These are phyloP conservation scores for Goniozus legneri DNA, from an alignment of 1,140 invertebrate species.

Conservation along the genomic window DNA sequence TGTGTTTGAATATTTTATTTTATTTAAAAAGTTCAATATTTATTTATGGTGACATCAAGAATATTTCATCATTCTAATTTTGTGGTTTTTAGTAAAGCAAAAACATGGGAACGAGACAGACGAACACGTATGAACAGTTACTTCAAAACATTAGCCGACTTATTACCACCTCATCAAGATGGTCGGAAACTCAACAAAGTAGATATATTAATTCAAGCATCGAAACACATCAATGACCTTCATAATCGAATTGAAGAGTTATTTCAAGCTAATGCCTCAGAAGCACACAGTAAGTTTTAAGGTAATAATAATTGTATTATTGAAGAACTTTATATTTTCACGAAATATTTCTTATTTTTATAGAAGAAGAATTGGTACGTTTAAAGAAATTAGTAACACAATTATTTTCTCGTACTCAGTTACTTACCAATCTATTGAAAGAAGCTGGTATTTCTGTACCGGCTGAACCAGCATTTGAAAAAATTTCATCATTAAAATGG, in stretches of 20 bases:
- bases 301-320: neutral
- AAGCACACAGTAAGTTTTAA: slow-evolving; percentile 43
- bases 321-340: neutral
- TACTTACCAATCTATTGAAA: slow-evolving; percentile 43
- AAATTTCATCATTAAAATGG: slow-evolving; percentile 52
- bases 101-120: slow-evolving; percentile 57
- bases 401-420: slow-evolving; percentile 45
- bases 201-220: slow-evolving; percentile 52
- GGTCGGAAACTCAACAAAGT: slow-evolving; percentile 53
- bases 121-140: slow-evolving; percentile 54
- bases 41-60: too few relatives aligned
- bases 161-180: slow-evolving; percentile 54
- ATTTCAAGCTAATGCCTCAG: slow-evolving; percentile 41
- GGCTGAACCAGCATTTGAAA: slow-evolving; percentile 50
- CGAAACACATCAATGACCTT: slow-evolving; percentile 54
- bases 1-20: neutral
- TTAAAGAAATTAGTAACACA: slow-evolving; percentile 47
- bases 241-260: slow-evolving; percentile 48
- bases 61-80: neutral
- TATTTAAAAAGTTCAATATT: neutral
- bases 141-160: slow-evolving; percentile 50
- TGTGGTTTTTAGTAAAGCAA: slow-evolving; percentile 44
- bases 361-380: slow-evolving; percentile 48
- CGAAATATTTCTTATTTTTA: slow-evolving; percentile 10
- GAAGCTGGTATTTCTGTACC: slow-evolving; percentile 51